Conservation (phyloP, 1,140 invertebrate genomes). For the Anadara kagoshimensis region DNA sequence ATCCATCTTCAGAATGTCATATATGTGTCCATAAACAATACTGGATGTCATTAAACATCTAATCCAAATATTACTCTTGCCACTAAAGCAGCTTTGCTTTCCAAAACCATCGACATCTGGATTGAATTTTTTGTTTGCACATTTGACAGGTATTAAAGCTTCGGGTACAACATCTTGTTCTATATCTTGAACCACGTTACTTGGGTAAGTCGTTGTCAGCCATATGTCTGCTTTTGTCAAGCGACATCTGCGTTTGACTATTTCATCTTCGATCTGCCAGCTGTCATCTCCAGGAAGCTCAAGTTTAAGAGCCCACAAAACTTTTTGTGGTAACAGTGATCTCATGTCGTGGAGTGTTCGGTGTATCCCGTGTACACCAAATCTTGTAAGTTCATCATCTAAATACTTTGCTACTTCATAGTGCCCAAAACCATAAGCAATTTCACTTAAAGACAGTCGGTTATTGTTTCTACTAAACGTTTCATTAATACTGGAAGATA, state of each 20-base stretch:
- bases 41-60: slow-evolving; percentile 22
- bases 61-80: slow-evolving; percentile 16
- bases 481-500: too few relatives aligned
- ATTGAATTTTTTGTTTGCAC: slow-evolving; percentile 9
- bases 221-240: slow-evolving; percentile 24
- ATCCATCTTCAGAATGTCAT: not conserved
- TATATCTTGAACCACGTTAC: not conserved
- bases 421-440: too few relatives aligned
- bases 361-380: too few relatives aligned
- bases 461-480: too few relatives aligned
- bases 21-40: slow-evolving; percentile 6
- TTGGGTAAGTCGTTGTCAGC: slow-evolving; percentile 9
- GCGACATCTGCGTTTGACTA: not conserved
- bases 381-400: too few relatives aligned
- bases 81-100: slow-evolving; percentile 4
- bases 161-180: slow-evolving; percentile 1
- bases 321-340: slow-evolving; percentile 9
- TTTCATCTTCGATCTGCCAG: slow-evolving; percentile 1
- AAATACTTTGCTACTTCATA: too few relatives aligned
- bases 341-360: not conserved
- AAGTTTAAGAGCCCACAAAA: slow-evolving; percentile 9
- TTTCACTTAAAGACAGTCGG: too few relatives aligned
- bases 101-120: slow-evolving; percentile 22
- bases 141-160: slow-evolving; percentile 5
- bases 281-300: slow-evolving; percentile 6